Evolutionary conservation across 2,888 invertebrate genomes (phyloP).

Genomic region (Cinara cedri): DNA sequence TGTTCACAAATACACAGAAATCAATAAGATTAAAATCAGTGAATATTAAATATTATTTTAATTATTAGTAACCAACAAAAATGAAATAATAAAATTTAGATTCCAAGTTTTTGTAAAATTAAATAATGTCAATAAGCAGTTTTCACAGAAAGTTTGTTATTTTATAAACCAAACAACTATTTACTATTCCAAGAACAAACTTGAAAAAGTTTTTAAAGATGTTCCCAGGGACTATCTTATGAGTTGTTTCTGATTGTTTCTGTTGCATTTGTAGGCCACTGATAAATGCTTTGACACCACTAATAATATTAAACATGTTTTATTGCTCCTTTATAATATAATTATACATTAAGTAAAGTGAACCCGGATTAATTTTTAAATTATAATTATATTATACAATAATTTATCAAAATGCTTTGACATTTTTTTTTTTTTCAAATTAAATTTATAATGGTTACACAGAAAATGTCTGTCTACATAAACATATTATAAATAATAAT

Average conservation of each 20-base stretch:
- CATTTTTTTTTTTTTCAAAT: not conserved
- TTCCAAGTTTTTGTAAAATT: not conserved
- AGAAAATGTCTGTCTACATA: not conserved
- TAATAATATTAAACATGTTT: conserved; percentile 51
- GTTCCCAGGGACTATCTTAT: conserved; percentile 71
- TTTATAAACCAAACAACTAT: conserved; percentile 60
- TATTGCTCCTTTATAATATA: conserved; percentile 6
- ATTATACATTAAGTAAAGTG: not conserved
- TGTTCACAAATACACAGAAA: no score
- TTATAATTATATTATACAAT: not conserved
- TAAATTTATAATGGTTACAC: conserved; percentile 18
- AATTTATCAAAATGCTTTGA: not conserved
- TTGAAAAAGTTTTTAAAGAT: conserved; percentile 97
- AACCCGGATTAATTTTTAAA: not conserved
- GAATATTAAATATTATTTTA: not conserved
- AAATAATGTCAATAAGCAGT: conserved; percentile 29
- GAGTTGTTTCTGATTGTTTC: conserved; percentile 55
- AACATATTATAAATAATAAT: no score
- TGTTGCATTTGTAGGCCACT: conserved; percentile 56
- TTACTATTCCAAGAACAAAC: conserved; percentile 68
- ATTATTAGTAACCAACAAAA: not conserved
- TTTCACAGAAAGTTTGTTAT: conserved; percentile 29
- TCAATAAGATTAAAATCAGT: not conserved
- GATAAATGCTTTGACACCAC: conserved; percentile 57
- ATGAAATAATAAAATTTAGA: not conserved